Conservation (phyloP, 2,888 invertebrate genomes). For the Achlya flavicornis region DNA sequence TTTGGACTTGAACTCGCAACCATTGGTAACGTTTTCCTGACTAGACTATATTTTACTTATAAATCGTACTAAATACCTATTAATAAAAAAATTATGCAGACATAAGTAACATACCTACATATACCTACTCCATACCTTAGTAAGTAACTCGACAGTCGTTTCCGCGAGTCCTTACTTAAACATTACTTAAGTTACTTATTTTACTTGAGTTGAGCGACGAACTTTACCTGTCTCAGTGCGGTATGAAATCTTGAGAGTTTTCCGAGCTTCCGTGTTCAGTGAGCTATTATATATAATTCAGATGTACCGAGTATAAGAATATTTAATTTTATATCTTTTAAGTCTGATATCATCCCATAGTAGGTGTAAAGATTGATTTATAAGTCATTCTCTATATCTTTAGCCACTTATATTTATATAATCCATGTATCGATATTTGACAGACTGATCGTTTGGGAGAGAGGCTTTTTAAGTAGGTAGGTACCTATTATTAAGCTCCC, state of each 20-base stretch:
- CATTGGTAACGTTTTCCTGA: not conserved
- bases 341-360: not conserved
- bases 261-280: not conserved
- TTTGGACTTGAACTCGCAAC: not conserved
- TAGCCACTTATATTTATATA: too few species aligned
- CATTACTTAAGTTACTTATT: slow-evolving; percentile 43
- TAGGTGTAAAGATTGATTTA: too few species aligned
- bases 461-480: too few species aligned
- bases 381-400: too few species aligned
- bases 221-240: slow-evolving; percentile 30
- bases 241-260: slow-evolving; percentile 3
- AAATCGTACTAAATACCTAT: not conserved
- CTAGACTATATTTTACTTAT: not conserved
- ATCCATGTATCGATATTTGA: too few species aligned
- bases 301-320: not conserved
- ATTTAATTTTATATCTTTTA: not conserved
- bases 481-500: too few species aligned
- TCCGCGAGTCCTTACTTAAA: slow-evolving; percentile 36
- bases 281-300: not conserved
- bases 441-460: too few species aligned
- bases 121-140: slow-evolving; percentile 21
- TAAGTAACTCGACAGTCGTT: slow-evolving; percentile 28
- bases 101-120: slow-evolving; percentile 18
- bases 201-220: slow-evolving; percentile 31
- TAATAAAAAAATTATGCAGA: too few species aligned